phyloP scores from a whole-genome alignment of 2,113 vertebrate species.

The Corythornis madagascariensis region DNA sequence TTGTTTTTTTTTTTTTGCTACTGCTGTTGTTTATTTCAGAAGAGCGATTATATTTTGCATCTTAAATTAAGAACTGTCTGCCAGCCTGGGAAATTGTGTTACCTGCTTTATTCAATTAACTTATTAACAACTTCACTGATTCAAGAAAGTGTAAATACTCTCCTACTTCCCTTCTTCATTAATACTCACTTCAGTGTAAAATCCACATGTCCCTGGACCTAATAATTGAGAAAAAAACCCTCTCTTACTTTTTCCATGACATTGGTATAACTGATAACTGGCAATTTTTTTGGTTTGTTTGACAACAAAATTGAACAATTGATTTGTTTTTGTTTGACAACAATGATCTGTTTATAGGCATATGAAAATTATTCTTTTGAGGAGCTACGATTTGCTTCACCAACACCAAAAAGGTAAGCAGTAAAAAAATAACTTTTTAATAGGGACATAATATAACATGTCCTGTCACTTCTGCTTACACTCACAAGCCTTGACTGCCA shows the following conservation, averaged over 20 bases:
- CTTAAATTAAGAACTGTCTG: background rate
- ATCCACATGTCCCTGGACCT: background rate
- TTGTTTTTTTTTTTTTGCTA: background rate
- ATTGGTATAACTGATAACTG: background rate
- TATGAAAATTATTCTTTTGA: constrained; percentile 99
- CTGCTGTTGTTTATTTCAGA: background rate
- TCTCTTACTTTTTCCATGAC: background rate
- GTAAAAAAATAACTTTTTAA: background rate
- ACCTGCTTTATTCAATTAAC: background rate
- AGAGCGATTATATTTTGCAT: background rate
- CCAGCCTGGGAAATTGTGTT: background rate
- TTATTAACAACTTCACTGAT: background rate
- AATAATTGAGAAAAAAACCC: background rate
- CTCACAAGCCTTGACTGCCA: background rate
- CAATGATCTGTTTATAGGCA: constrained; percentile 74
- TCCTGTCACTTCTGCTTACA: background rate
- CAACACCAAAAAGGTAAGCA: constrained; percentile 94
- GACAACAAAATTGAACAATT: background rate
- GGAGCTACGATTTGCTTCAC: constrained; percentile 96
- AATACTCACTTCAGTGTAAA: background rate
- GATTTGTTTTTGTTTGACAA: background rate
- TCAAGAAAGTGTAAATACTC: background rate
- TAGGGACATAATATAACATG: background rate
- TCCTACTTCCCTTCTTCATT: background rate
- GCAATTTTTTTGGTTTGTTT: background rate